Conservation (phyloP, 2,113 vertebrate genomes). For the Otocyon megalotis region DNA sequence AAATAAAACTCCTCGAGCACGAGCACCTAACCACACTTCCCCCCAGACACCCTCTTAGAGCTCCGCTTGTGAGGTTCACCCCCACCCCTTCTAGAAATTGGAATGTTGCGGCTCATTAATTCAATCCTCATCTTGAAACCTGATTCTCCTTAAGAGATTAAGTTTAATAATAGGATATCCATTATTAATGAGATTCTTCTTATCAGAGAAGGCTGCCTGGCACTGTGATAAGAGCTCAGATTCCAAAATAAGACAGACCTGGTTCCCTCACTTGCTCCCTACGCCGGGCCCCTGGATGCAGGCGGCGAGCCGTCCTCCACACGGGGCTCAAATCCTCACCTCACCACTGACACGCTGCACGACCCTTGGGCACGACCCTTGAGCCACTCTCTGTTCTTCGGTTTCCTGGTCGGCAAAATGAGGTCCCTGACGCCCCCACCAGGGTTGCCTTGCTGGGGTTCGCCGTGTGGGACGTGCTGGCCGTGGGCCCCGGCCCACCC, state of each 20-base stretch:
- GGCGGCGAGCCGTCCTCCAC: rapidly evolving
- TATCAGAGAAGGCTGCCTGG: background rate
- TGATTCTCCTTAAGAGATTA: background rate
- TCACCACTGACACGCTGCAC: rapidly evolving
- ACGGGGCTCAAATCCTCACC: background rate
- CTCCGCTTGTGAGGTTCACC: rapidly evolving
- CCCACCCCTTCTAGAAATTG: background rate
- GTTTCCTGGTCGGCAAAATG: background rate
- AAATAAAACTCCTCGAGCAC: background rate
- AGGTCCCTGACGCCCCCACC: rapidly evolving
- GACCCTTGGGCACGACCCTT: background rate
- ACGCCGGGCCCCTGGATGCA: rapidly evolving
- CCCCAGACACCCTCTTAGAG: rapidly evolving
- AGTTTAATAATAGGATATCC: background rate
- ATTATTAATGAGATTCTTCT: background rate
- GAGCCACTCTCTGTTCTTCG: rapidly evolving
- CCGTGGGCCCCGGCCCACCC: background rate
- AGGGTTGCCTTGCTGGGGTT: background rate
- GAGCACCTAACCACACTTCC: background rate
- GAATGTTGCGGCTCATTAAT: background rate
- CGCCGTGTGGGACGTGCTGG: background rate
- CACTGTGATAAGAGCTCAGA: background rate
- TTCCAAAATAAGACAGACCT: background rate
- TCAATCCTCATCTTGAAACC: background rate
- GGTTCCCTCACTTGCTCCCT: rapidly evolving